These are phyloP conservation scores for Margarornis squamiger DNA, from an alignment of 2,797 vertebrate species.

Conservation along the genomic window DNA sequence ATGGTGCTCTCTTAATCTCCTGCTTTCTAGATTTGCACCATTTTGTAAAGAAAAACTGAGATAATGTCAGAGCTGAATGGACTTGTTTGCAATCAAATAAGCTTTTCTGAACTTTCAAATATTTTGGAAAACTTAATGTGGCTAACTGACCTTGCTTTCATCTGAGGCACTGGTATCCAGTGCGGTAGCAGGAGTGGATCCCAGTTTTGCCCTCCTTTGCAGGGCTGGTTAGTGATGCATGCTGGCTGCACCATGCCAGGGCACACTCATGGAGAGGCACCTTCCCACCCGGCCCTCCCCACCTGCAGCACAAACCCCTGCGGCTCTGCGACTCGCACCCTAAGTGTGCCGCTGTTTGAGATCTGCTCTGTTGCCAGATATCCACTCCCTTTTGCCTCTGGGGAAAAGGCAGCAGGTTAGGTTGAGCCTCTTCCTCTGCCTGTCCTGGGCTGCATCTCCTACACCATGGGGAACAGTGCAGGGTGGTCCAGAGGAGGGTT, in stretches of 20 bases:
- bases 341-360: not conserved
- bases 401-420: not conserved
- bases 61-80: not conserved
- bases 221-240: not conserved
- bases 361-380: not conserved
- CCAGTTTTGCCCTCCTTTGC: not conserved
- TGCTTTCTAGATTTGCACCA: not conserved
- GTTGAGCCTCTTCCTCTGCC: not conserved
- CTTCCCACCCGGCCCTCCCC: not conserved
- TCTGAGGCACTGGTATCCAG: not conserved
- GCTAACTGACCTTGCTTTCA: not conserved
- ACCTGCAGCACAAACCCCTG: not conserved
- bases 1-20: not conserved
- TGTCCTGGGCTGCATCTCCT: not conserved
- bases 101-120: not conserved
- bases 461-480: not conserved
- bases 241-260: not conserved
- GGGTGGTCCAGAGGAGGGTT: not conserved
- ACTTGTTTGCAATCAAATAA: not conserved
- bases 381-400: not conserved
- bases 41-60: not conserved
- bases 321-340: accelerated
- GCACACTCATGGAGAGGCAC: accelerated
- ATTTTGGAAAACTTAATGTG: not conserved
- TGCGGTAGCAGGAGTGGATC: not conserved